Conservation (phyloP, 2,888 invertebrate genomes). For the Noctua fimbriata region DNA sequence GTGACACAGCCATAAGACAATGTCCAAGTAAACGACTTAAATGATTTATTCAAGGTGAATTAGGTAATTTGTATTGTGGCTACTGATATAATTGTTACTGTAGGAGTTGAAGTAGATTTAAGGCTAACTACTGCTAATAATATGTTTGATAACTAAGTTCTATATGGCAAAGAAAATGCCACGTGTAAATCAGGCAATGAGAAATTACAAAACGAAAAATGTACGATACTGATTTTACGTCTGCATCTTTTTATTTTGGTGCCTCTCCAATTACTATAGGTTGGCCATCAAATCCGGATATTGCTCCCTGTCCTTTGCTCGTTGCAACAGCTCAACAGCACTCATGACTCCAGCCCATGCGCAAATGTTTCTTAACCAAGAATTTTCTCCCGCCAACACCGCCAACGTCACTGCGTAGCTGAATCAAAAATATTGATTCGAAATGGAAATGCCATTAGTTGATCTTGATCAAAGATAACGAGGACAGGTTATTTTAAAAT, state of each 20-base stretch:
- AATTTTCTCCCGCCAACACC: neutral
- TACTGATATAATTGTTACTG: slow-evolving; percentile 64
- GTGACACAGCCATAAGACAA: slow-evolving; percentile 60
- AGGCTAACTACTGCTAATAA: neutral
- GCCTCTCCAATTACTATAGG: neutral
- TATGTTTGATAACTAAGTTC: neutral
- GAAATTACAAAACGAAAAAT: neutral
- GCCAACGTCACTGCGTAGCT: neutral
- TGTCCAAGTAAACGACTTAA: slow-evolving; percentile 65
- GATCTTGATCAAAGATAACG: slow-evolving; percentile 6
- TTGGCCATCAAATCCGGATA: neutral
- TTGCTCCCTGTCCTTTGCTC: too few relatives aligned
- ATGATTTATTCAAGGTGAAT: slow-evolving; percentile 75
- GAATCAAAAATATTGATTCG: neutral
- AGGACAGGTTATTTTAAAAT: neutral
- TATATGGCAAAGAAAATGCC: neutral
- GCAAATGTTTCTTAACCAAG: neutral
- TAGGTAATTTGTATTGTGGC: slow-evolving; percentile 68
- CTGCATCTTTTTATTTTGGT: neutral
- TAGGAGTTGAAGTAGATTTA: slow-evolving; percentile 14
- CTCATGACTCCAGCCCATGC: neutral
- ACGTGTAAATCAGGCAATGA: neutral
- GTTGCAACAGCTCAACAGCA: neutral
- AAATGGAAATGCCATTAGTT: neutral
- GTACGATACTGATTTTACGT: neutral